Evolutionary conservation across 2,888 invertebrate species (phyloP), one percentile per base, ranked within the genome.

Genomic region (Noctua janthina): DNA sequence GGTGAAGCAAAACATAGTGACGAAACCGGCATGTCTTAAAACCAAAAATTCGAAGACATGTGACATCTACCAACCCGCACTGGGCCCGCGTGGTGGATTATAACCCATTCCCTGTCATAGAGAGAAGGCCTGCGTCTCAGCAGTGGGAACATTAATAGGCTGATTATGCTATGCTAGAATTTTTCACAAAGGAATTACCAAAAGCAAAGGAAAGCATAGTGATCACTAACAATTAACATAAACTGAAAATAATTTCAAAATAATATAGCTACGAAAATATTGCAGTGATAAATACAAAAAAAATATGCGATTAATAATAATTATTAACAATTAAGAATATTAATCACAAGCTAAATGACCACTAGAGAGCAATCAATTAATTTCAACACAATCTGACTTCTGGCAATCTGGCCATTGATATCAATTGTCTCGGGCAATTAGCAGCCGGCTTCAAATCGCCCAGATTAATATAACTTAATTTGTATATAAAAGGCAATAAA

Each of bases 381-480:
- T 80, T 81, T 81, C 70, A 79, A 73, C 70, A 77, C 51, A 87
- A 79, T 79, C 71, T 70, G 49, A 79, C 74, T 83, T 73, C 39
- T 74, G 69, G 43, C 43, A 43, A 43, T 43, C 43, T 43, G 7
- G 51, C 59, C 68, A 90, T 88, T 83, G 84, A 84, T 88, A 89
- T 84, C 69, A 85, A 90, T 89, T 83, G 70, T 81, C 71, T 67
- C 8, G 70, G 35, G 64, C 81, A 85, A 86, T 89, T 84, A 82
- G 39, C 70, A 77, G 84, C 59, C 62, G 64, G 79, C 66, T 75
- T 82, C 79, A 84, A 89, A 85, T 84, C 76, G 74, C 83, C 59
- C 59, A 75, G 73, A 89, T 88, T 87, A 83, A 89, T 90, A 85
- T 83, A 66, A 83, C 72, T 66, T 87, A 80, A 84, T 88, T 83